These are phyloP conservation scores for Chloropsis hardwickii DNA, from an alignment of 2,113 vertebrate genomes.

Conservation along the genomic window DNA sequence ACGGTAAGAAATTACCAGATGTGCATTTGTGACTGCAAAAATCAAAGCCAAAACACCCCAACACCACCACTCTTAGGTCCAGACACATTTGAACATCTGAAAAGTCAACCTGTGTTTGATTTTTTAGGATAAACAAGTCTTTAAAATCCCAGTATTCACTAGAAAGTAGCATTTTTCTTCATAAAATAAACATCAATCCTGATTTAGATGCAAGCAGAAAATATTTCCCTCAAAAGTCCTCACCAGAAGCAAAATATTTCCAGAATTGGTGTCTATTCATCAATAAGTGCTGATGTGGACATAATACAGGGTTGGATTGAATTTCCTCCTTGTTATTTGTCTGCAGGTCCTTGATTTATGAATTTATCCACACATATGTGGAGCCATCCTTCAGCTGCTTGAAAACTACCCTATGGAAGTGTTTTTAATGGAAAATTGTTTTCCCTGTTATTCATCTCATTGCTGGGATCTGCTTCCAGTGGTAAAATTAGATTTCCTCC, in stretches of 20 bases:
- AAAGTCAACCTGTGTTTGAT: background rate
- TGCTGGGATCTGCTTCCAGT: background rate
- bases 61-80: background rate
- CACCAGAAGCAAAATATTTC: background rate
- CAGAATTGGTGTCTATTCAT: background rate
- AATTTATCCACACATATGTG: background rate
- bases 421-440: background rate
- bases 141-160: background rate
- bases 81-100: background rate
- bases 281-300: background rate
- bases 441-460: background rate
- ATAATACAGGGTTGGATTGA: background rate
- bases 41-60: background rate
- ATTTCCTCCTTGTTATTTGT: background rate
- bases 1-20: background rate
- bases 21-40: background rate
- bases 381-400: background rate
- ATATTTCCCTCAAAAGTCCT: background rate
- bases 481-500: slow-evolving; percentile 15
- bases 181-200: background rate
- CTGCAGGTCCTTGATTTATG: background rate
- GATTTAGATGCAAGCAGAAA: background rate
- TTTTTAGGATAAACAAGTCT: background rate
- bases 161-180: background rate
- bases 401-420: background rate